These are phyloP conservation scores for Lagorchestes hirsutus DNA, from an alignment of 2,797 vertebrate species.

Conservation along the genomic window DNA sequence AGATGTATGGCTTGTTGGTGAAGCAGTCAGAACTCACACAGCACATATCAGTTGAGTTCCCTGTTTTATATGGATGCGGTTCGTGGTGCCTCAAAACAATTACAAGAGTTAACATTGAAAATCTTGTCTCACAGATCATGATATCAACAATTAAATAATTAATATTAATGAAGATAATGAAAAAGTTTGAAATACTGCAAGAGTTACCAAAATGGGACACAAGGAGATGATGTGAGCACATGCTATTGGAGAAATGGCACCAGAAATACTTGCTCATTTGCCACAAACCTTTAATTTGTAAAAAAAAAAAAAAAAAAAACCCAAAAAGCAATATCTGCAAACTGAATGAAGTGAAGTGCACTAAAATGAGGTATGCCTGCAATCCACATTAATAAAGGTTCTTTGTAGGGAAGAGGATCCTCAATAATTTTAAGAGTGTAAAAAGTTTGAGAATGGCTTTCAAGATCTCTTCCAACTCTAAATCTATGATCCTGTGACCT, in stretches of 20 bases:
- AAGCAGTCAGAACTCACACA: neutral
- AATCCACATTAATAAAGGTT: neutral
- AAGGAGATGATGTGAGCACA: neutral
- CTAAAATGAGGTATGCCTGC: neutral
- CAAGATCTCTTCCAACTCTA: neutral
- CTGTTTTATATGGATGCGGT: neutral
- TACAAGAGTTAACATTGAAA: neutral
- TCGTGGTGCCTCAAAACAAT: neutral
- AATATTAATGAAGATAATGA: neutral
- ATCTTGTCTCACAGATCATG: neutral
- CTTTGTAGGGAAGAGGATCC: neutral
- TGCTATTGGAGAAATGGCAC: neutral
- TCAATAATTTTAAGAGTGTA: neutral
- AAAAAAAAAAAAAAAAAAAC: too few species aligned
- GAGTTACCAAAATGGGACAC: neutral
- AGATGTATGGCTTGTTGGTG: neutral
- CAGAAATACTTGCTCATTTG: neutral
- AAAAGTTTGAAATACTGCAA: neutral
- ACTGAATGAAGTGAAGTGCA: neutral
- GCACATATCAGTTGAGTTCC: neutral
- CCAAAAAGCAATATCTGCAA: neutral
- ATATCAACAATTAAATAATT: neutral
- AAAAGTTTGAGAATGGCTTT: neutral
- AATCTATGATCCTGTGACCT: neutral
- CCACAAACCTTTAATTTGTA: neutral